These are phyloP conservation scores for Ennomos fuscantarius DNA, from an alignment of 2,888 invertebrate genomes.

Conservation along the genomic window DNA sequence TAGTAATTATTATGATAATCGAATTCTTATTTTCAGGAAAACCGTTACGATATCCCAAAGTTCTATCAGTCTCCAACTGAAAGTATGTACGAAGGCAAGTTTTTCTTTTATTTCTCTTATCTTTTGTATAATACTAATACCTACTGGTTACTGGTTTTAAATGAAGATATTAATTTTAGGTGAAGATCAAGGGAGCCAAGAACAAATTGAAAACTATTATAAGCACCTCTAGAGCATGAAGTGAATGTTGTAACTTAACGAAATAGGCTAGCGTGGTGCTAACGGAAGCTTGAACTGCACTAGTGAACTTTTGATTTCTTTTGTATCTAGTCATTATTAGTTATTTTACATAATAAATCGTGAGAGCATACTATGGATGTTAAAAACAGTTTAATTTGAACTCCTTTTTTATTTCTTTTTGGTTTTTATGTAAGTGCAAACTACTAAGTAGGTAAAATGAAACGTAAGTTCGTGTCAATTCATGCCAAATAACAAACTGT, in stretches of 20 bases:
- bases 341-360: constrained; percentile 13
- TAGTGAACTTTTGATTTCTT: constrained; percentile 1
- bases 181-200: constrained; percentile 48
- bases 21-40: constrained; percentile 58
- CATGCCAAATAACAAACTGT: constrained; percentile 8
- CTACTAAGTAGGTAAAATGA: constrained; percentile 12
- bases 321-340: constrained; percentile 25
- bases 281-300: background rate
- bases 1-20: background rate
- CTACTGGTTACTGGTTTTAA: background rate
- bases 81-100: constrained; percentile 59
- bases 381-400: background rate
- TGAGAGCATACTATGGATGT: constrained; percentile 17
- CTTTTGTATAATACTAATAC: too few relatives aligned
- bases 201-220: constrained; percentile 55
- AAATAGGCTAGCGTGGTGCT: background rate
- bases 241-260: constrained; percentile 24
- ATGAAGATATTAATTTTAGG: constrained; percentile 43
- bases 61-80: constrained; percentile 64
- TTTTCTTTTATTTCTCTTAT: constrained; percentile 23
- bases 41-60: constrained; percentile 76
- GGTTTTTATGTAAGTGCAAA: too few relatives aligned
- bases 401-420: too few relatives aligned
- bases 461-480: constrained; percentile 19
- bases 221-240: constrained; percentile 60